phyloP scores from a whole-genome alignment of 2,797 vertebrate genomes.

The Numenius phaeopus region DNA sequence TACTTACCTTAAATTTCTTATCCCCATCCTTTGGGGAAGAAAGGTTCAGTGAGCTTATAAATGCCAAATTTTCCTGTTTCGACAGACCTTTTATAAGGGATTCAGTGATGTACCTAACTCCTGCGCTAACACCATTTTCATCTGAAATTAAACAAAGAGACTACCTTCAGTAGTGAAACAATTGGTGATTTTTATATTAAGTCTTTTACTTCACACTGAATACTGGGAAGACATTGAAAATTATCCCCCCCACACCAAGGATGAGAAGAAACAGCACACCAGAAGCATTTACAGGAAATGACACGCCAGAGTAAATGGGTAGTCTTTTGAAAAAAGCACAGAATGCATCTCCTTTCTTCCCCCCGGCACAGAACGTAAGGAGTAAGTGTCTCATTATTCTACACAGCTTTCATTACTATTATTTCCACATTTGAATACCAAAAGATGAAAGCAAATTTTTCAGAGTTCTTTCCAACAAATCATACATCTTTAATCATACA shows the following conservation, averaged over 20 bases:
- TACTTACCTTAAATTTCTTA: constrained; percentile 86
- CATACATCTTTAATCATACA: neutral
- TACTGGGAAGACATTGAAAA: neutral
- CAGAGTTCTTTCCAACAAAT: neutral
- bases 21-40: constrained; percentile 80
- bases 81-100: constrained; percentile 80
- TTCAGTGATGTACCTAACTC: constrained; percentile 86
- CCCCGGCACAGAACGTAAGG: neutral
- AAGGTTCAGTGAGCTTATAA: constrained; percentile 83
- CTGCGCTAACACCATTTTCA: constrained; percentile 60
- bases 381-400: neutral
- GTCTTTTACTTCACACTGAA: neutral
- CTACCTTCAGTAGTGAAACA: neutral
- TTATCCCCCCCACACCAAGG: neutral
- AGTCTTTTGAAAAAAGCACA: neutral
- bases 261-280: neutral
- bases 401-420: neutral
- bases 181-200: neutral
- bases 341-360: neutral
- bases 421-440: neutral
- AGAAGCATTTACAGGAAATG: neutral
- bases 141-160: constrained; percentile 76
- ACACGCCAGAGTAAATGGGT: fast-evolving
- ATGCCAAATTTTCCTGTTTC: constrained; percentile 83
- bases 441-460: neutral